Evolutionary conservation across 1,140 invertebrate genomes (phyloP).

Genomic region (Meloidogyne chitwoodi): DNA sequence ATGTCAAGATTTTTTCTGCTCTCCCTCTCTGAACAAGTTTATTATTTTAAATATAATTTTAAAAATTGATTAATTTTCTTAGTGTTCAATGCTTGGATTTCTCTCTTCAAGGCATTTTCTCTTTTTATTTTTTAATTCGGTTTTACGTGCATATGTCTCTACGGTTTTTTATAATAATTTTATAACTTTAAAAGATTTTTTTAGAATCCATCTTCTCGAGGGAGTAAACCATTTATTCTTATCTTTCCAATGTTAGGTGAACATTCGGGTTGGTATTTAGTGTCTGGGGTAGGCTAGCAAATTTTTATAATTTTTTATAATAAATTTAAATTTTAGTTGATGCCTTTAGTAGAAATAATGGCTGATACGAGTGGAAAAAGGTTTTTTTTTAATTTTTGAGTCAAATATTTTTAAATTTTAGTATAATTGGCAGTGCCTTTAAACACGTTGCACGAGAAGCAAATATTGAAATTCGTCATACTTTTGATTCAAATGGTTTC

Average conservation of each 20-base stretch:
- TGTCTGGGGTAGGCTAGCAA: not conserved
- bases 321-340: conserved; percentile 7
- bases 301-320: not conserved
- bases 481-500: conserved; percentile 28
- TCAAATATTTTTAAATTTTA: conserved; percentile 10
- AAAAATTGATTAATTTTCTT: conserved; percentile 4
- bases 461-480: conserved; percentile 22
- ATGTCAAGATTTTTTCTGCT: conserved; percentile 21
- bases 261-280: conserved; percentile 1
- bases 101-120: conserved; percentile 24
- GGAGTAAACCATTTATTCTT: conserved; percentile 26
- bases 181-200: not conserved
- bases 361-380: conserved; percentile 23
- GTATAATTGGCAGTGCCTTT: conserved; percentile 29
- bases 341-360: conserved; percentile 25
- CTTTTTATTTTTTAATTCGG: conserved; percentile 16
- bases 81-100: not conserved
- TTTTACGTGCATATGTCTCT: conserved; percentile 25
- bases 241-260: conserved; percentile 11
- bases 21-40: conserved; percentile 15
- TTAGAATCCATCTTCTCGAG: conserved; percentile 16
- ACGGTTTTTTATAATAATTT: not conserved
- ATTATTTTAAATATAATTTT: not conserved
- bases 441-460: conserved; percentile 18
- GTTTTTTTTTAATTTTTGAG: not conserved